Evolutionary conservation across 2,113 vertebrate genomes (phyloP).

Genomic region (Struthio camelus): DNA sequence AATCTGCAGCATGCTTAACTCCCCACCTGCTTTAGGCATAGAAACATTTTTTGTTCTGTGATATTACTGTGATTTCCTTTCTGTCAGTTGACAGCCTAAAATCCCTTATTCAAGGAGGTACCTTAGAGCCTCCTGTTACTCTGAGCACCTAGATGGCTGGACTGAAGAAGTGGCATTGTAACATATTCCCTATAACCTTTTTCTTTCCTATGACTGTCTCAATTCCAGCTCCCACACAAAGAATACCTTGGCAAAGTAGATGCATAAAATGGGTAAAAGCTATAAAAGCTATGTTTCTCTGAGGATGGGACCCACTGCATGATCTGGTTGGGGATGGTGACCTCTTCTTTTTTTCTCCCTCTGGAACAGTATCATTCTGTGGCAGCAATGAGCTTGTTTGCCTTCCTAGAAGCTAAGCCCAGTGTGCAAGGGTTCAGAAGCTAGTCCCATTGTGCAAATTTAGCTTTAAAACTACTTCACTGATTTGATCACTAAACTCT

Average conservation of each 20-base stretch:
- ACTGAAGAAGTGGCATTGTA: neutral
- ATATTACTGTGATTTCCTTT: neutral
- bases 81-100: neutral
- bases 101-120: neutral
- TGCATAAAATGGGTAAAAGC: neutral
- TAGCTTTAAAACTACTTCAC: neutral
- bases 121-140: neutral
- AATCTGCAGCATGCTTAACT: neutral
- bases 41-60: neutral
- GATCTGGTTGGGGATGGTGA: neutral
- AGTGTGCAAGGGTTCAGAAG: neutral
- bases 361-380: neutral
- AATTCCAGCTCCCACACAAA: neutral
- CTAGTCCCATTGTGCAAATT: neutral
- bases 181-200: neutral
- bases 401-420: neutral
- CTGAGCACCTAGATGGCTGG: neutral
- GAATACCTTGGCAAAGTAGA: neutral
- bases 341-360: neutral
- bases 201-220: neutral
- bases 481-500: neutral
- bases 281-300: neutral
- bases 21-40: neutral
- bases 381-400: neutral
- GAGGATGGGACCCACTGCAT: neutral